Base-by-base conservation (phyloP, 2,888 invertebrate species). In the Calliopum simillimum region DNA sequence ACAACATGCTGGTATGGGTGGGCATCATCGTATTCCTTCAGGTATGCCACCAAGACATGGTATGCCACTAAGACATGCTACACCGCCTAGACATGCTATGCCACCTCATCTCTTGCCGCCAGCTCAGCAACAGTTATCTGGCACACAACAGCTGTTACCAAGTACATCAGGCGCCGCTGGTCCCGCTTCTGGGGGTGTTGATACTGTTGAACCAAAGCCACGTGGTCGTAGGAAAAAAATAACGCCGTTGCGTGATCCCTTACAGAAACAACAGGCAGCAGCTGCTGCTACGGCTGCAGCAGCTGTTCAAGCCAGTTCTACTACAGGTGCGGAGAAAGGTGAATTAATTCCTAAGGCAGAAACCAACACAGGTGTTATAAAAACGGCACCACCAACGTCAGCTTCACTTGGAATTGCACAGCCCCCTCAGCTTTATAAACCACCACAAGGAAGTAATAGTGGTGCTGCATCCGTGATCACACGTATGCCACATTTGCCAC, bases 401-500 rank as follows among this genome's bases (percentile, higher is more conserved):
- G 43, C 64, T 1, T 66, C 47, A 59, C 21, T 33, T 65, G 69
- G 49, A 53, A 58, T 13, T 70, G 87, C 88, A 4, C 85, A 87
- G 58, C 87, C 88, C 8, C 88, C 88, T 2, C 88, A 88, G 76
- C 86, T 88, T 4, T 89, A 88, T 74, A 86, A 88, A 21, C 87
- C 88, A 70, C 86, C 86, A 41, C 77, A 76, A n/a, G 79, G 76
- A 19, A 67, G 51, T 1, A 46, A 69, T 6, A 65, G n/a, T 14
- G 58, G 73, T 1, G 69, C 75, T 8, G 87, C 89, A 0, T 90
- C 90, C 51, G 90, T 91, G 8, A 91, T 91, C 58, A 90, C 90
- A 11, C 86, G 90, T 75, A 89, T 91, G 89, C 86, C 90, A 55
- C 59, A 59, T 16, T 56, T 81, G 70, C 66, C 73, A 11, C 75